Evolutionary conservation across 2,797 vertebrate species (phyloP).

Genomic region (Ptychadena robeensis): DNA sequence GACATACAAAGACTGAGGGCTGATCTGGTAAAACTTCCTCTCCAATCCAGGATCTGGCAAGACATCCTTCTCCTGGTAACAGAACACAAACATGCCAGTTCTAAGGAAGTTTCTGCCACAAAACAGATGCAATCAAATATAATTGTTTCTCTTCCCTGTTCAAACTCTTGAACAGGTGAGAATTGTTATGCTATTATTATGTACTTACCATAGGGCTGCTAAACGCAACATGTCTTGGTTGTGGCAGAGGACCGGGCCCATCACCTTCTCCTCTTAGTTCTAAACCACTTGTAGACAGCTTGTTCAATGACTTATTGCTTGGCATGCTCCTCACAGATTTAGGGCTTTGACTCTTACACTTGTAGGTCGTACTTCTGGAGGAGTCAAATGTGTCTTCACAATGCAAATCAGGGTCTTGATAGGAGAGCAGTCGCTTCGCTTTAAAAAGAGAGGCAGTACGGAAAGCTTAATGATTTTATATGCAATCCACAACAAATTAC

Average conservation of each 20-base stretch:
- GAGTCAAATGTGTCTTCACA: conserved; percentile 63
- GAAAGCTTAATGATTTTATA: neutral
- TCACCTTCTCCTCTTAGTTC: conserved; percentile 64
- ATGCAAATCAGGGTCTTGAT: conserved; percentile 74
- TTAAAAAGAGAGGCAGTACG: neutral
- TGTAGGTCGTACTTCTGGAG: conserved; percentile 68
- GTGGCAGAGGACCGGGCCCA: conserved; percentile 59
- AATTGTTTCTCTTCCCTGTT: too few relatives aligned
- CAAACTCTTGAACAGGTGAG: too few relatives aligned
- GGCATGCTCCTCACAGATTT: conserved; percentile 70
- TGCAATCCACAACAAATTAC: too few relatives aligned
- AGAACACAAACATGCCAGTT: neutral
- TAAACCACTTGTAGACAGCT: conserved; percentile 65
- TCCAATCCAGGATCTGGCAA: conserved; percentile 84
- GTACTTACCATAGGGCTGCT: conserved; percentile 87
- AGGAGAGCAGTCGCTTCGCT: conserved; percentile 87
- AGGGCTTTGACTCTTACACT: conserved; percentile 70
- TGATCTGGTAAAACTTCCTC: conserved; percentile 79
- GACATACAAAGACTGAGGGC: conserved; percentile 63
- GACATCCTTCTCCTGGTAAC: conserved; percentile 86
- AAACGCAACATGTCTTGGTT: conserved; percentile 78
- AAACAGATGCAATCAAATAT: neutral
- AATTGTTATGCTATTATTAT: too few relatives aligned
- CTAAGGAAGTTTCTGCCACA: neutral
- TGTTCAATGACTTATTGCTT: conserved; percentile 75